A percentile compares a stretch with the other conserved stretches of the same genome.
Evolutionary conservation across 2,113 vertebrate species (phyloP).

Genomic region (Bostrychus sinensis): DNA sequence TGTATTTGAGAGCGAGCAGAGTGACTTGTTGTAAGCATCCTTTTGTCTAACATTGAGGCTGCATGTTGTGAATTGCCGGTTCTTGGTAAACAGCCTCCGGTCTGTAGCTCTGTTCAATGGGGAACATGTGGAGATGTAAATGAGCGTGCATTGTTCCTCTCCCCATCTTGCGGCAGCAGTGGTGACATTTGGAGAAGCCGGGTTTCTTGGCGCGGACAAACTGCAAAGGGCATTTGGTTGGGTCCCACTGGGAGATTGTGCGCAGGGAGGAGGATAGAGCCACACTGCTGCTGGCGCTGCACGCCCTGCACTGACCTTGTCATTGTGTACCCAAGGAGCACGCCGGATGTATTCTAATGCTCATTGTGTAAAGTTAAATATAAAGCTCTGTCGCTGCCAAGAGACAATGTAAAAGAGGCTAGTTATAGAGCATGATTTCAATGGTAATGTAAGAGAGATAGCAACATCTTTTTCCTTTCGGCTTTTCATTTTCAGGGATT

Average conservation of each 20-base stretch:
- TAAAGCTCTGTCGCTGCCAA: neutral
- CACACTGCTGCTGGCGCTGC: constrained; percentile 34
- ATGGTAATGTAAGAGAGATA: too few species aligned
- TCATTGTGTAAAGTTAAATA: constrained; percentile 11
- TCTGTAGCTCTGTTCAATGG: constrained; percentile 18
- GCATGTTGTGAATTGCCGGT: neutral
- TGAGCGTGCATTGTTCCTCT: constrained; percentile 13
- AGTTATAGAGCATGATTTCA: neutral
- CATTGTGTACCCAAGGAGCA: constrained; percentile 41
- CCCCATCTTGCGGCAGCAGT: constrained; percentile 18
- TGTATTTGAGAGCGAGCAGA: neutral
- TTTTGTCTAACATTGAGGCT: neutral
- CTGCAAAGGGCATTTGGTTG: constrained; percentile 39
- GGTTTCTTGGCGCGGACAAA: constrained; percentile 35
- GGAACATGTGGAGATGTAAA: constrained; percentile 25
- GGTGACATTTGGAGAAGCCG: constrained; percentile 62
- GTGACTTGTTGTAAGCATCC: neutral
- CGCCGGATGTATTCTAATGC: constrained; percentile 31
- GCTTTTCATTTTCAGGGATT: neutral
- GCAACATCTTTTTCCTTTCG: too few species aligned
- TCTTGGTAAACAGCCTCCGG: neutral
- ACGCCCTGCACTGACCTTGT: constrained; percentile 36
- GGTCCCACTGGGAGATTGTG: constrained; percentile 46
- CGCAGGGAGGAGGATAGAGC: constrained; percentile 54
- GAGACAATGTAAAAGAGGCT: neutral